Evolutionary conservation across 1,140 invertebrate genomes (phyloP), one percentile per base, ranked within the genome.

Genomic region (Drosophila tristis): DNA sequence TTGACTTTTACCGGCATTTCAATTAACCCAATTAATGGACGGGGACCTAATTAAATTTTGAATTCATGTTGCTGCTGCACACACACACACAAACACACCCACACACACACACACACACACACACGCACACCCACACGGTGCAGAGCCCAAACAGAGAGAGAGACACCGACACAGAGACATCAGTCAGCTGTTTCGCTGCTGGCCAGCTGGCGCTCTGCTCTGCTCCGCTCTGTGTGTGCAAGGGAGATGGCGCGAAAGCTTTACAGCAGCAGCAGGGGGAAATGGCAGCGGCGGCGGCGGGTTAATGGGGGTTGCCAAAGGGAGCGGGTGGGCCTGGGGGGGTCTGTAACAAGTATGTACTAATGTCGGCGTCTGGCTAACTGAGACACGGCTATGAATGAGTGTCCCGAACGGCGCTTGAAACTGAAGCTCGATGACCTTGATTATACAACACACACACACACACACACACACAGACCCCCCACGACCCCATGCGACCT

Each of bases 1-100:
- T 50, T 64, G 82, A 90, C 87, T 90, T 90, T 90, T 90, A 90
- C 87, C 87, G 87, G 82, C 87, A 90, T 80, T 91, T 91, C 90
- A 91, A 91, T 91, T 91, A 91, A 91, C 90, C 90, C 90, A 91
- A 91, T 91, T 91, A 91, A 91, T 91, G 90, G 84, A 91, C 80
- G 89, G 85, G 26, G 80, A 91, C 86, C 90, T 90, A 91, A 91
- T 91, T 91, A 91, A 91, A 86, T 91, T 91, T 91, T 90, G 90
- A 90, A 90, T 90, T 90, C 80, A 80, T 80, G 71, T 63, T 77
- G 74, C 74, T 70, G 53, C 54, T 50, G 55, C 66, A 54, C 75
- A 71, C 53, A 64, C 61, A 43, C 55, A 49, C 16, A 59, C 44
- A 59, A 49, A 50, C 44, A 49, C 61, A 42, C 51, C 44, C 25